Evolutionary conservation across 2,888 invertebrate species (phyloP).

Genomic region (Epinotia bilunana): DNA sequence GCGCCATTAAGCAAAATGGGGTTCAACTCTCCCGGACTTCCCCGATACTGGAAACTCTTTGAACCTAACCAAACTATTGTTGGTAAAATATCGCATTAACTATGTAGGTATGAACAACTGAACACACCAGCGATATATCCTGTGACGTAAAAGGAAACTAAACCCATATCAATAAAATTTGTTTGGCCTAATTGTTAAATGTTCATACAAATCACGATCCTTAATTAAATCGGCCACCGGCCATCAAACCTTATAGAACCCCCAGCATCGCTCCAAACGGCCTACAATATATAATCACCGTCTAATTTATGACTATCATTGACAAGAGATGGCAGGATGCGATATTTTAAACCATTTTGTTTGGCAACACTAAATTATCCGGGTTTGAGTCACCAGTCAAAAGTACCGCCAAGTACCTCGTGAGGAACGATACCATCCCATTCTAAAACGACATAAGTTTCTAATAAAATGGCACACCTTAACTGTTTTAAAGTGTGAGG

Average conservation of each 20-base stretch:
- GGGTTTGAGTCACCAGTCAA: constrained; percentile 67
- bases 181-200: constrained; percentile 5
- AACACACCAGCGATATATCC: background rate
- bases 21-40: too few relatives aligned
- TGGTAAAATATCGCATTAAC: too few relatives aligned
- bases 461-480: background rate
- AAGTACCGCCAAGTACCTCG: constrained; percentile 58
- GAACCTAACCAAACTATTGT: background rate
- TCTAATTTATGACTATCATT: constrained; percentile 45
- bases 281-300: constrained; percentile 40
- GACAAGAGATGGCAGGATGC: constrained; percentile 46
- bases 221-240: constrained; percentile 26
- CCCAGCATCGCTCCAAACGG: constrained; percentile 26
- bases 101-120: background rate
- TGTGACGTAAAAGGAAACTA: background rate
- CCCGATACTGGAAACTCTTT: background rate
- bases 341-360: constrained; percentile 52
- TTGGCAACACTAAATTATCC: constrained; percentile 59
- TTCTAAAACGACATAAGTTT: constrained; percentile 21
- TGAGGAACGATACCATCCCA: background rate
- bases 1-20: too few relatives aligned
- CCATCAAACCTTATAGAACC: constrained; percentile 26
- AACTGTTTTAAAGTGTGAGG: constrained; percentile 2
- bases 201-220: constrained; percentile 2
- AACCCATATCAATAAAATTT: background rate